These are phyloP conservation scores for Tenthredo scrophulariae DNA, from an alignment of 2,888 invertebrate genomes.

Conservation along the genomic window DNA sequence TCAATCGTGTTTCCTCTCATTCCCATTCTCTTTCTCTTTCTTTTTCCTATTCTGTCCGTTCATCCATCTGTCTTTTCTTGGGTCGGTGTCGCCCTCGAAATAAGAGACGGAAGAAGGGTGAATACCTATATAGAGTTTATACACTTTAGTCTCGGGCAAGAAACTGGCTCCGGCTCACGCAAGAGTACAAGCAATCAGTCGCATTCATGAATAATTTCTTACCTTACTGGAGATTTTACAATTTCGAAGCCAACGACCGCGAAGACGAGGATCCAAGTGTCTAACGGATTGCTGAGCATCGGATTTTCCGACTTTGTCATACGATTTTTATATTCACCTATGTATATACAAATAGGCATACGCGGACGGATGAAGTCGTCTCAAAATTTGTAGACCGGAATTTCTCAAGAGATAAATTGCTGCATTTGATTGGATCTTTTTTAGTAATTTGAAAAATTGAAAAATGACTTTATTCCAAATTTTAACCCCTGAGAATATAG, in stretches of 20 bases:
- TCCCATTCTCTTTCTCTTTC: background rate
- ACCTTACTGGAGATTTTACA: conserved; percentile 31
- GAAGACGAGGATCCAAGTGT: conserved; percentile 13
- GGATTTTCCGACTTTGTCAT: background rate
- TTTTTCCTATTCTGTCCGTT: background rate
- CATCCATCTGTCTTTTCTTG: conserved; percentile 26
- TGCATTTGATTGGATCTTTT: no score
- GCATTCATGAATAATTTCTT: conserved; percentile 46
- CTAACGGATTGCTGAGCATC: background rate
- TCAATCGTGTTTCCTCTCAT: conserved; percentile 17
- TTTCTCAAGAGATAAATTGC: no score
- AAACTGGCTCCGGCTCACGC: conserved; percentile 26
- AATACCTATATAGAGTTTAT: conserved; percentile 9
- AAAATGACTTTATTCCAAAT: background rate
- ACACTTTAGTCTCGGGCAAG: conserved; percentile 5
- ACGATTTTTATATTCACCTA: background rate
- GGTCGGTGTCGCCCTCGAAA: background rate
- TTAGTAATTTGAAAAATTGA: no score
- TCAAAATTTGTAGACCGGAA: no score
- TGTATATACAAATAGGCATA: background rate
- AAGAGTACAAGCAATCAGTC: conserved; percentile 48
- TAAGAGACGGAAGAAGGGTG: background rate
- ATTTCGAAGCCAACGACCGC: conserved; percentile 27
- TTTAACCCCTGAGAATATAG: background rate
- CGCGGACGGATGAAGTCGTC: background rate